A percentile compares a stretch with the other conserved stretches of the same genome.
These are phyloP conservation scores for Oreohelix idahoensis DNA, from an alignment of 1,140 invertebrate species.

Conservation along the genomic window DNA sequence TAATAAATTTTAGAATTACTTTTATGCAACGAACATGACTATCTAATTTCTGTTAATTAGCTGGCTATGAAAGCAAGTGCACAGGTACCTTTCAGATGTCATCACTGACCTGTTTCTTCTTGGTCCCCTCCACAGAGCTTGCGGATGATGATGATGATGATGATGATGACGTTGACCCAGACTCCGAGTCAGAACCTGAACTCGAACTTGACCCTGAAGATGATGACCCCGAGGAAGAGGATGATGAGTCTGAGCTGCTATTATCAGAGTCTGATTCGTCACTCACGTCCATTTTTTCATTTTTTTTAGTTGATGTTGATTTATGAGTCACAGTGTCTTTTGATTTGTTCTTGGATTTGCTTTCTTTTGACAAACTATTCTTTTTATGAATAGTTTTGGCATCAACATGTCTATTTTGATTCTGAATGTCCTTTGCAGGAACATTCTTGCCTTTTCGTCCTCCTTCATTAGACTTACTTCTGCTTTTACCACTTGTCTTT, in stretches of 20 bases:
- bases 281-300: constrained; percentile 46
- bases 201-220: constrained; percentile 29
- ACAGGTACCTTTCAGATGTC: no score
- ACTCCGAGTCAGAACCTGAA: constrained; percentile 39
- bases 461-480: not conserved
- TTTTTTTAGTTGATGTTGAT: constrained; percentile 37
- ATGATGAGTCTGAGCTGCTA: constrained; percentile 44
- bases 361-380: not conserved
- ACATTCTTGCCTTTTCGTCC: not conserved
- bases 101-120: constrained; percentile 28
- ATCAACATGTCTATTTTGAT: no score
- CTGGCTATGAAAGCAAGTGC: no score
- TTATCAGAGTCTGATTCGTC: constrained; percentile 29
- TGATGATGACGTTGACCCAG: constrained; percentile 30
- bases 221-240: constrained; percentile 38
- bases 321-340: constrained; percentile 10
- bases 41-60: no score
- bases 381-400: not conserved
- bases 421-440: not conserved
- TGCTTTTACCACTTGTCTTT: not conserved
- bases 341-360: not conserved
- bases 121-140: not conserved
- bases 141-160: constrained; percentile 37
- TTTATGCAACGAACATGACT: no score
- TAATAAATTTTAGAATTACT: no score